Evolutionary conservation across 2,797 vertebrate species (phyloP).

Genomic region (Sebastes matsubarae): DNA sequence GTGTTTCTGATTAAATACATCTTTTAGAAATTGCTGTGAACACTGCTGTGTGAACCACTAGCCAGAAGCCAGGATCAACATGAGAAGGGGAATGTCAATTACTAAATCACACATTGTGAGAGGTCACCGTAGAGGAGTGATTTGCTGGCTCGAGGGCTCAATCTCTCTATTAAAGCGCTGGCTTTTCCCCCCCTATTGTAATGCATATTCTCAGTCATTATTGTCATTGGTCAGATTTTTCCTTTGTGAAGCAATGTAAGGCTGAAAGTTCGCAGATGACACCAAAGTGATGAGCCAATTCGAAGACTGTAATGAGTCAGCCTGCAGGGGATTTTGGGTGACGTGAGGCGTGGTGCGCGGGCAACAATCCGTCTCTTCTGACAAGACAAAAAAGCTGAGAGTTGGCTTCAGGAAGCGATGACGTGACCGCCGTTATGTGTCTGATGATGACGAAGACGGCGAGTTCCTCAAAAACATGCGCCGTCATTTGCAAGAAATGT

Average conservation of each 20-base stretch:
- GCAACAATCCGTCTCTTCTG: conserved; percentile 23
- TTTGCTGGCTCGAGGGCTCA: conserved; percentile 33
- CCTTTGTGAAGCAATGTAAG: neutral
- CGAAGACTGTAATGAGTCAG: conserved; percentile 2
- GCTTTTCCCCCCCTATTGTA: conserved; percentile 4
- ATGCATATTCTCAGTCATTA: neutral
- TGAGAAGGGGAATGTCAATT: conserved; percentile 38
- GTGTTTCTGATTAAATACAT: conserved; percentile 39
- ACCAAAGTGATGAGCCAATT: neutral
- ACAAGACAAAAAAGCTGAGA: conserved; percentile 10
- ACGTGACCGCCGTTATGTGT: neutral
- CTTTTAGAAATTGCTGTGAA: conserved; percentile 35
- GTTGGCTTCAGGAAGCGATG: neutral
- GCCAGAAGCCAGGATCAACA: conserved; percentile 56
- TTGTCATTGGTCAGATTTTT: neutral
- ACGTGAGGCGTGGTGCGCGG: neutral
- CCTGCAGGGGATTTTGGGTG: conserved; percentile 10
- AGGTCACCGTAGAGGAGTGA: conserved; percentile 37
- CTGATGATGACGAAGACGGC: neutral
- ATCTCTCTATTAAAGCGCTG: conserved; percentile 21
- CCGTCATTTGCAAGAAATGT: neutral
- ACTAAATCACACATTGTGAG: conserved; percentile 51
- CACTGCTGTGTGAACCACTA: conserved; percentile 21
- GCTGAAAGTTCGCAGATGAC: conserved; percentile 23
- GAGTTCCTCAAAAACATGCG: neutral